phyloP scores from a whole-genome alignment of 1,140 invertebrate species.

The Heliothis subflexa region DNA sequence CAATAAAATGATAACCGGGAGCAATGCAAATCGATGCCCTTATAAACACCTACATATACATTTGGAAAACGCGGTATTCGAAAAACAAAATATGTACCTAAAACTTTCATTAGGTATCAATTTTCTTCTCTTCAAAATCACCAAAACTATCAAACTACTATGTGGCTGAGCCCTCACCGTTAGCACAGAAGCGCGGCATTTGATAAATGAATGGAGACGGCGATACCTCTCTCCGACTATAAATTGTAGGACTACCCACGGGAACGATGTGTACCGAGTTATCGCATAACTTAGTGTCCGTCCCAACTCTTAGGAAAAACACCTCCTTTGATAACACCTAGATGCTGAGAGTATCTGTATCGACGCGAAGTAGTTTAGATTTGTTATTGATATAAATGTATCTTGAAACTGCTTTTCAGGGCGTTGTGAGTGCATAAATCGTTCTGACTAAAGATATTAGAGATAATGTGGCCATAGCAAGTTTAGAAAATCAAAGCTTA shows the following conservation, averaged over 20 bases:
- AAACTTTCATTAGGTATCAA: too few relatives aligned
- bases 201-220: slow-evolving; percentile 43
- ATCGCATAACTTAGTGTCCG: slow-evolving; percentile 31
- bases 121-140: not conserved
- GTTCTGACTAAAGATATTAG: too few relatives aligned
- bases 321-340: slow-evolving; percentile 3
- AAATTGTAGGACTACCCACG: slow-evolving; percentile 27
- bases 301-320: slow-evolving; percentile 1
- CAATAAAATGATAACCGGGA: too few relatives aligned
- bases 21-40: too few relatives aligned
- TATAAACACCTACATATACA: too few relatives aligned
- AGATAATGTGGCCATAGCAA: too few relatives aligned
- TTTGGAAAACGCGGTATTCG: too few relatives aligned
- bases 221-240: slow-evolving; percentile 27
- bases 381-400: too few relatives aligned
- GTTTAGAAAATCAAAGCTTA: too few relatives aligned
- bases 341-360: too few relatives aligned
- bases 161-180: not conserved
- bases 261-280: slow-evolving; percentile 32
- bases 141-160: not conserved
- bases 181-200: slow-evolving; percentile 22
- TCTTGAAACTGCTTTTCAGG: not conserved
- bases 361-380: not conserved
- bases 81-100: too few relatives aligned
- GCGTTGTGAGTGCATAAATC: too few relatives aligned